A percentile compares a stretch with the other conserved stretches of the same genome.
These are phyloP conservation scores for Coreius guichenoti DNA, from an alignment of 2,797 vertebrate species.

Conservation along the genomic window DNA sequence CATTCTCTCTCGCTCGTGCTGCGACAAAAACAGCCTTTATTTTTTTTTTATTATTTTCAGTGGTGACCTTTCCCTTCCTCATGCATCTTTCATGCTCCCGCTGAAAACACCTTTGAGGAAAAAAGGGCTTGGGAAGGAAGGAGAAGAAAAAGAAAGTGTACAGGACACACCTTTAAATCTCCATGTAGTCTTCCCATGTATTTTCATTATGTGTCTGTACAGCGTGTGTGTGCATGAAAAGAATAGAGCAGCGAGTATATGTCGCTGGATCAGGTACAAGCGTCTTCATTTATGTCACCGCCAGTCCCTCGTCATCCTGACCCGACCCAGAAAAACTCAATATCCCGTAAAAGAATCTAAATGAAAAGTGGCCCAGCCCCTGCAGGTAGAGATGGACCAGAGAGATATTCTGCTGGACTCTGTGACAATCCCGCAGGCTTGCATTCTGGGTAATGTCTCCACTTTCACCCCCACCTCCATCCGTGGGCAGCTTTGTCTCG, in stretches of 20 bases:
- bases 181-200: conserved; percentile 81
- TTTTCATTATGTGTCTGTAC: conserved; percentile 68
- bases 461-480: conserved; percentile 88
- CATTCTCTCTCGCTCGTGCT: conserved; percentile 67
- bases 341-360: conserved; percentile 96
- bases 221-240: conserved; percentile 57
- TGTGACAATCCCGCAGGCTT: conserved; percentile 90
- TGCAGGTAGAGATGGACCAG: conserved; percentile 86
- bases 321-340: conserved; percentile 92
- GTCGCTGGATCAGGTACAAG: conserved; percentile 73
- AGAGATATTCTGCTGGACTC: conserved; percentile 92
- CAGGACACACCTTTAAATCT: conserved; percentile 78
- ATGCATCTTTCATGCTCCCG: conserved; percentile 90
- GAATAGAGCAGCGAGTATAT: conserved; percentile 4
- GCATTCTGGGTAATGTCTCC: conserved; percentile 94
- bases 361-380: conserved; percentile 92
- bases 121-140: conserved; percentile 81
- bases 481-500: conserved; percentile 89
- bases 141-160: conserved; percentile 78
- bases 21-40: conserved; percentile 83
- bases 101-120: conserved; percentile 84
- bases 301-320: conserved; percentile 86
- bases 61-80: conserved; percentile 86
- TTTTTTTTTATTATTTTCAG: conserved; percentile 78
- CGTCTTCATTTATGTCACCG: conserved; percentile 94